Evolutionary conservation across 2,888 invertebrate species (phyloP), one percentile per base, ranked within the genome.

Genomic region (Macrosiphum euphorbiae): DNA sequence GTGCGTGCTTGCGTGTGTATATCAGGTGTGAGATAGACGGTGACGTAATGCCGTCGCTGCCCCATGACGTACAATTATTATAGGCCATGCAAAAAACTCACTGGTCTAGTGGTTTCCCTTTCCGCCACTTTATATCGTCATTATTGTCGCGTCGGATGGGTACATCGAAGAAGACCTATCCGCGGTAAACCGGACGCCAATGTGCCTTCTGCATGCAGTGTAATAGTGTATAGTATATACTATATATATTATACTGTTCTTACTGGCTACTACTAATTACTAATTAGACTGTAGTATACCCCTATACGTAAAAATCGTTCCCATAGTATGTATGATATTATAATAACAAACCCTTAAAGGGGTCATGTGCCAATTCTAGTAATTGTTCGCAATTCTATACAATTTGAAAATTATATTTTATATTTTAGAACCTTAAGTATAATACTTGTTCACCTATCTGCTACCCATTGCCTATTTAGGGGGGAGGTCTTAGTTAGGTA

Each of bases 1-100:
- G 47, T 90, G 50, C 55, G 26, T 78, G 44, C 86, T 11, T 55
- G n/a, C 35, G n/a, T 84, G 41, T 24, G 52, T 84, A 87, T 87
- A 88, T 92, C 78, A 92, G 87, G 91, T 88, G 88, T 55, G 35
- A 92, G 92, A 88, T 88, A 84, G 88, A 88, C 88, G 55, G 41
- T 92, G 92, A 92, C 92, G 92, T 92, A 92, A 92, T 88, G 41
- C 47, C 50, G 13, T 84, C 16, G 52, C 26, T 55, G 67, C 28
- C 91, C 41, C 41, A n/a, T 28, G 10, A 24, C 50, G 26, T 61
- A 61, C 86, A 61, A 86, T 91, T 86, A 41, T 78, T 47, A n/a
- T 20, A n/a, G 52, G 7, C 52, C 35, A 67, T 50, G 67, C 88
- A 52, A 52, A 44, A 92, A 88, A 88, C 78, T 20, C 44, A 44